A percentile compares a stretch with the other conserved stretches of the same genome.
Evolutionary conservation across 2,888 invertebrate genomes (phyloP).

Genomic region (Parelbella ahira): DNA sequence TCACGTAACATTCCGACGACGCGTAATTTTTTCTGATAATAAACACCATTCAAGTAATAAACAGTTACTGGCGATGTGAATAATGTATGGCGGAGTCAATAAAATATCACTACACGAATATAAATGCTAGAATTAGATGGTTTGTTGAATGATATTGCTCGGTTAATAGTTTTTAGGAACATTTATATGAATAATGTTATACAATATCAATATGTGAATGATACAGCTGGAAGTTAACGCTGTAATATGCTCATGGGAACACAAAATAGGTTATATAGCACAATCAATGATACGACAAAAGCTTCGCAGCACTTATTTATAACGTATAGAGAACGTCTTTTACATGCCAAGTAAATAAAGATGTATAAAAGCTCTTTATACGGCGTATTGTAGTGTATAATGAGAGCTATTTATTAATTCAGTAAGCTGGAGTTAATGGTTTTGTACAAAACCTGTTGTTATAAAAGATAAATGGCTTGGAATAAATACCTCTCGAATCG

Average conservation of each 20-base stretch:
- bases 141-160: conserved; percentile 15
- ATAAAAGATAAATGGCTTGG: no score
- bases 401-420: no score
- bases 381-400: no score
- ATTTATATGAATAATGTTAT: conserved; percentile 12
- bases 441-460: no score
- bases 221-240: neutral
- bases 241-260: neutral
- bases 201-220: no score
- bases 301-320: conserved; percentile 1
- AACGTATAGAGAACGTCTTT: no score
- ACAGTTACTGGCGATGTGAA: conserved; percentile 22
- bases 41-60: conserved; percentile 21
- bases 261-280: conserved; percentile 1
- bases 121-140: conserved; percentile 21
- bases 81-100: conserved; percentile 22
- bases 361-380: no score
- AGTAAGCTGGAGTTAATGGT: no score
- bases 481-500: no score
- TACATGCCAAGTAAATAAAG: no score
- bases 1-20: conserved; percentile 1
- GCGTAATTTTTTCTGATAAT: conserved; percentile 15
- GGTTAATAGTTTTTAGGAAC: conserved; percentile 19
- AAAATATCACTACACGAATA: conserved; percentile 19
- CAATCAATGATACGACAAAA: conserved; percentile 1